phyloP scores from a whole-genome alignment of 2,888 invertebrate genomes.

The Candidula unifasciata region DNA sequence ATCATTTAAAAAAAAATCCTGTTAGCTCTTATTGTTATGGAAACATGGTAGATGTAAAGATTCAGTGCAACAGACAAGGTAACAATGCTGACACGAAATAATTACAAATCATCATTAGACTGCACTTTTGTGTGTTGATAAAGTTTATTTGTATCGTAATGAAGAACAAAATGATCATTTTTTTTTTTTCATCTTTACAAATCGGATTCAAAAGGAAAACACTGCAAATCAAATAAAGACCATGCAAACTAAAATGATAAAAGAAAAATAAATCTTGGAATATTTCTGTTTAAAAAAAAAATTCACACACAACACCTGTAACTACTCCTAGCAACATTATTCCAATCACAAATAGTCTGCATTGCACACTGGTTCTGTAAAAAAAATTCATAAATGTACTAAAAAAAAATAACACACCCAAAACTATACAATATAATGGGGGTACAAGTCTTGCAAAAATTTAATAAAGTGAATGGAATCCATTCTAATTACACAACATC shows the following conservation, averaged over 20 bases:
- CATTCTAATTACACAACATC: background rate
- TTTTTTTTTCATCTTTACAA: background rate
- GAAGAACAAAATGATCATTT: too few relatives aligned
- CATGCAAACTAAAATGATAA: conserved; percentile 20
- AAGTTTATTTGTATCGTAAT: too few relatives aligned
- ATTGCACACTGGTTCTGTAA: conserved; percentile 35
- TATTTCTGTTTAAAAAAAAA: background rate
- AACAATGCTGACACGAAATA: too few relatives aligned
- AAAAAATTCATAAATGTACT: conserved; percentile 19
- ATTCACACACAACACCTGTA: conserved; percentile 32
- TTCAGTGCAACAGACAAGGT: too few relatives aligned
- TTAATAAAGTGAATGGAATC: background rate
- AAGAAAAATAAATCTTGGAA: conserved; percentile 9
- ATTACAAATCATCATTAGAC: too few relatives aligned
- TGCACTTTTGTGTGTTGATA: too few relatives aligned
- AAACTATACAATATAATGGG: conserved; percentile 18
- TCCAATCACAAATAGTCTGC: conserved; percentile 2
- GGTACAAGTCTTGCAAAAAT: background rate
- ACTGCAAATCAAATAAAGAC: conserved; percentile 23
- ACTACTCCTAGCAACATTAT: background rate
- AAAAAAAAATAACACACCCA: background rate
- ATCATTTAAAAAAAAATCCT: too few relatives aligned
- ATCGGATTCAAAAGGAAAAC: background rate
- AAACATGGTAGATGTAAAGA: too few relatives aligned
- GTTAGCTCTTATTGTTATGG: too few relatives aligned